Evolutionary conservation across 2,888 invertebrate species (phyloP), one percentile per base, ranked within the genome.

Genomic region (Noctua janthina): DNA sequence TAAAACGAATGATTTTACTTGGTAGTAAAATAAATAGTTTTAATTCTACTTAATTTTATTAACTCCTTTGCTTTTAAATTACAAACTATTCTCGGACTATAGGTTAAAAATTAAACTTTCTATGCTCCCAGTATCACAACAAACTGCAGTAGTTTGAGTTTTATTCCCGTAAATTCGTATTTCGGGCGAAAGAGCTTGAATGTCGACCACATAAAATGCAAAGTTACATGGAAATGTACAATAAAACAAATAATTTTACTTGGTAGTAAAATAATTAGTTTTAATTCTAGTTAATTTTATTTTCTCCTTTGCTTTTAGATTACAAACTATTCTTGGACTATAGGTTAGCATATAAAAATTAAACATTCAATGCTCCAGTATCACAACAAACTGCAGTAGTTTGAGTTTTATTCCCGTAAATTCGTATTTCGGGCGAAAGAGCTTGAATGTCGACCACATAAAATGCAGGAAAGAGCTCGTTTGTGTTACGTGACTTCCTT

Each of bases 401-500:
- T 74, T 73, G n/a, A 67, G n/a, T 20, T 78, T 73, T 51, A 23
- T n/a, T 56, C 35, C 10, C 13, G 39, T 68, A 62, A 76, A 79
- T 67, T 15, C 75, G 13, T 5, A 62, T 70, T 79, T 71, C 29
- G 59, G 15, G 11, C 1, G 11, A 78, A 77, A 76, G 69, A 62
- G 49, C 62, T 71, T 46, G 39, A 78, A 62, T 29, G 74, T 74
- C 1, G 43, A 67, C 74, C 17, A 67, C 72, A 79, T 83, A 79
- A 79, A 84, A 86, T 71, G 64, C 64, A 78, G 64, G 54, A 72
- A 68, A 54, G 71, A 79, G 35, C 68, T 78, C 74, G 74, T 81
- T 79, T 83, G 70, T 68, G 54, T 67, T 80, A 88, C 88, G 81
- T 87, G 87, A 85, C 87, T 70, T 76, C 54, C 74, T 74, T 54